Evolutionary conservation across 2,797 vertebrate genomes (phyloP), one percentile per base, ranked within the genome.

Genomic region (Sebastes iracundus): DNA sequence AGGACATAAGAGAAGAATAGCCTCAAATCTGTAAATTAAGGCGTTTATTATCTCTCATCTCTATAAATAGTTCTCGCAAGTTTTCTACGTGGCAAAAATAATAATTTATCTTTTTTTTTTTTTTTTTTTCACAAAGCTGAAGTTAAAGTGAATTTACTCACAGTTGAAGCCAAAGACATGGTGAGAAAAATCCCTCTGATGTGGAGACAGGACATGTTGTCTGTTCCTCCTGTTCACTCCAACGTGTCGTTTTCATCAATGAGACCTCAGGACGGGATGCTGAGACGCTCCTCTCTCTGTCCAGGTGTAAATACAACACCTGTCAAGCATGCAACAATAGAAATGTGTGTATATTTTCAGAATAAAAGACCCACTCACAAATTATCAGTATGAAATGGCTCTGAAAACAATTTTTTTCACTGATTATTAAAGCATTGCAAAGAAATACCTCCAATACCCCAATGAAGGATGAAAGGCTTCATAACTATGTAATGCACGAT

Each of bases 171-270:
- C 71, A 94, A 72, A 58, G 78, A 82, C 75, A 90, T 35, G 13
- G 77, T 42, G 78, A 94, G 75, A 9, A 93, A 14, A n/a, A 92
- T 65, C 81, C 87, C 67, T 77, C 30, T 82, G 85, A 86, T 38
- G 65, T 60, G 49, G 8, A 87, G 71, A 49, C 25, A 14, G 62
- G 22, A 33, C 95, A 95, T 95, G 81, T 1, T 95, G 81, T 1
- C 63, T 14, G 33, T 4, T 68, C 71, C 58, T 61, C 49, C 8
- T 42, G 12, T 27, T 77, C 64, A 8, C 2, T 76, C 65, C 67
- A 53, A 16, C 58, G 71, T 20, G 53, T 27, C 22, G 70, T 63
- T 27, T 33, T 77, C 75, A 42, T 66, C 33, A 42, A 2, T 22
- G 42, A 71, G 25, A 30, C 81, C 22, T 49, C 52, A 7, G 49